A percentile compares a stretch with the other conserved stretches of the same genome.
Conservation (phyloP, 2,797 vertebrate species). For the Neoniphon sammara region DNA sequence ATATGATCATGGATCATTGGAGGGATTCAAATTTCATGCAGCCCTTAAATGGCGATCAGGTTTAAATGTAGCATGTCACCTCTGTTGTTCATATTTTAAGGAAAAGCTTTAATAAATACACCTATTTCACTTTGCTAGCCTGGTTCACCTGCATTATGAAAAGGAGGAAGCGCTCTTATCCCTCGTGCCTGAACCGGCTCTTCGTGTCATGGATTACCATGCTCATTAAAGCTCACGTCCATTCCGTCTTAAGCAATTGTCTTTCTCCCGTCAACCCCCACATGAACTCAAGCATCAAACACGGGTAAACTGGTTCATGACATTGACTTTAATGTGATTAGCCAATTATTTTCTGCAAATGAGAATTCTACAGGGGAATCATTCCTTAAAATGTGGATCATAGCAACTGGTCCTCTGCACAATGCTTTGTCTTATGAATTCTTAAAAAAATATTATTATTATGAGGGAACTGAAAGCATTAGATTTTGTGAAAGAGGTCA, state of each 20-base stretch:
- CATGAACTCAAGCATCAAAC: slow-evolving; percentile 35
- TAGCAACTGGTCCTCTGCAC: background rate
- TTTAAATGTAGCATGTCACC: background rate
- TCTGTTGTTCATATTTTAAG: slow-evolving; percentile 24
- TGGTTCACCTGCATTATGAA: slow-evolving; percentile 17
- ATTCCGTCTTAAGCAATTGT: slow-evolving; percentile 26
- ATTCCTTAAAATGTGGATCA: background rate
- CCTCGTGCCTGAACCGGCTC: slow-evolving; percentile 26
- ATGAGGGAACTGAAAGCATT: slow-evolving; percentile 15
- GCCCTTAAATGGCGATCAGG: slow-evolving; percentile 2
- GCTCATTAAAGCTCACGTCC: slow-evolving; percentile 44
- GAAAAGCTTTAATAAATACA: slow-evolving; percentile 6
- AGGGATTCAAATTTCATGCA: background rate
- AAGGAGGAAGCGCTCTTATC: slow-evolving; percentile 7
- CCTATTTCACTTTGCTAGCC: background rate
- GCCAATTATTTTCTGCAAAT: slow-evolving; percentile 12
- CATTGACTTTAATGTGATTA: slow-evolving; percentile 31
- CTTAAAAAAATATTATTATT: slow-evolving; percentile 4
- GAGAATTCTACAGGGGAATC: slow-evolving; percentile 7
- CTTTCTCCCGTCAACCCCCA: slow-evolving; percentile 20
- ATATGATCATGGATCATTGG: slow-evolving; percentile 2
- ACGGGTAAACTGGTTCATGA: slow-evolving; percentile 27
- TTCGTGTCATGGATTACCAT: slow-evolving; percentile 38
- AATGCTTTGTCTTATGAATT: slow-evolving; percentile 6
- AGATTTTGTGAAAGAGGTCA: slow-evolving; percentile 29